A percentile compares a stretch with the other conserved stretches of the same genome.
Evolutionary conservation across 2,888 invertebrate species (phyloP).

Genomic region (Rhagium mordax): DNA sequence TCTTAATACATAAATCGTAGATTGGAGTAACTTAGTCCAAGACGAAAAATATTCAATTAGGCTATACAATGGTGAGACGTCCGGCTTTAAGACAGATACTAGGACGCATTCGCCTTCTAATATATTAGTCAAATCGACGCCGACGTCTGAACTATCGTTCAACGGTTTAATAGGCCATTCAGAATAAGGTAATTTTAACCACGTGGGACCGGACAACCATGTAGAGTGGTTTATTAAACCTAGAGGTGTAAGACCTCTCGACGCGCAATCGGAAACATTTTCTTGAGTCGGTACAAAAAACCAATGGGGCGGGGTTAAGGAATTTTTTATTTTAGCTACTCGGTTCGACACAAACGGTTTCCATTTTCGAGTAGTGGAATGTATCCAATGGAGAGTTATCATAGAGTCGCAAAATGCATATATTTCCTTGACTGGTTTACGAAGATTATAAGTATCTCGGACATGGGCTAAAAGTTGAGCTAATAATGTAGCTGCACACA

Average conservation of each 20-base stretch:
- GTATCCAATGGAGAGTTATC: not conserved
- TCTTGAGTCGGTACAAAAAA: conserved; percentile 9
- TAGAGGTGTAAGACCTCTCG: not conserved
- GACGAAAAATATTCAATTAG: conserved; percentile 11
- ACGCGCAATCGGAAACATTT: not conserved
- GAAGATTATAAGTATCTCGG: not conserved
- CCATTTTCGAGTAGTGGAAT: not conserved
- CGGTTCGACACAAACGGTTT: not conserved
- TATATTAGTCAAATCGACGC: not conserved
- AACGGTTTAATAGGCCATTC: conserved; percentile 3
- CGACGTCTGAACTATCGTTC: too few species aligned
- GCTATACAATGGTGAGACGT: conserved; percentile 1
- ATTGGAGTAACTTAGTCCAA: conserved; percentile 12
- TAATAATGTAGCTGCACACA: not conserved
- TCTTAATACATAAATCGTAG: conserved; percentile 4
- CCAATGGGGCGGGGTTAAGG: not conserved
- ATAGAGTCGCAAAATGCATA: not conserved
- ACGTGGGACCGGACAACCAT: not conserved
- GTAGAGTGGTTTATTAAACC: not conserved
- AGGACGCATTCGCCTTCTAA: not conserved
- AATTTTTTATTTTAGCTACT: not conserved
- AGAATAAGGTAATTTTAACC: not conserved
- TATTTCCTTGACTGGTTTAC: not conserved
- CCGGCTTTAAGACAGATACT: not conserved
- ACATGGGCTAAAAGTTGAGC: conserved; percentile 1